Evolutionary conservation across 2,113 vertebrate species (phyloP).

Genomic region (Petrocephalus microphthalmus): DNA sequence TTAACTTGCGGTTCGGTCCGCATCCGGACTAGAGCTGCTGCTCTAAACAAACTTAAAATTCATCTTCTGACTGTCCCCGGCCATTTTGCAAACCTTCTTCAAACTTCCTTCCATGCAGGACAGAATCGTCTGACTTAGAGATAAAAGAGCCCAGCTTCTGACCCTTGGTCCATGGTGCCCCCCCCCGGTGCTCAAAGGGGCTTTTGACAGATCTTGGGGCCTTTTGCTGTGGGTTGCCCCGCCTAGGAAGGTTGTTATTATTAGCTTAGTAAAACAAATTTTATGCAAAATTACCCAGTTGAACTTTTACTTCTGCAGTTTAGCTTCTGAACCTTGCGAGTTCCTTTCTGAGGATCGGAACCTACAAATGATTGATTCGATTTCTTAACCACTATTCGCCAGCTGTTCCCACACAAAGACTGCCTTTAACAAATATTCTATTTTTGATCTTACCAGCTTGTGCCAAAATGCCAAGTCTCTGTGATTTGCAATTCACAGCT

Average conservation of each 20-base stretch:
- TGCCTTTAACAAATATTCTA: constrained; percentile 50
- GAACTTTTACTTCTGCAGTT: not conserved
- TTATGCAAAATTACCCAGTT: not conserved
- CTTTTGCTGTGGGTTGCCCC: not conserved
- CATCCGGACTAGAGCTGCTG: not conserved
- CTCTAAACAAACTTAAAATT: not conserved
- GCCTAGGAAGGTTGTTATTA: not conserved
- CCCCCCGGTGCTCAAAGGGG: not conserved
- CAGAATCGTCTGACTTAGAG: not conserved
- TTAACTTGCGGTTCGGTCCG: not conserved
- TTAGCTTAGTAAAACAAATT: constrained; percentile 6
- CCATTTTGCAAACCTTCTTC: not conserved
- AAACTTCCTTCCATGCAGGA: not conserved
- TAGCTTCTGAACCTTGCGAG: not conserved
- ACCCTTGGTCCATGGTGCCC: not conserved
- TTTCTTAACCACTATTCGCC: not conserved
- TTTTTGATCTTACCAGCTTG: constrained; percentile 61
- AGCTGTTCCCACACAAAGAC: not conserved
- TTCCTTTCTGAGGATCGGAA: not conserved
- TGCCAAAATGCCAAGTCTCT: constrained; percentile 68
- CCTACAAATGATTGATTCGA: not conserved
- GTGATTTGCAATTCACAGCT: constrained; percentile 70
- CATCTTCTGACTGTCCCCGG: not conserved
- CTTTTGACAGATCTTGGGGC: constrained; percentile 47
- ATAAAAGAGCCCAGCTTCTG: not conserved